Evolutionary conservation across 2,888 invertebrate genomes (phyloP), one percentile per base, ranked within the genome.

Genomic region (Polymixis lichenea): DNA sequence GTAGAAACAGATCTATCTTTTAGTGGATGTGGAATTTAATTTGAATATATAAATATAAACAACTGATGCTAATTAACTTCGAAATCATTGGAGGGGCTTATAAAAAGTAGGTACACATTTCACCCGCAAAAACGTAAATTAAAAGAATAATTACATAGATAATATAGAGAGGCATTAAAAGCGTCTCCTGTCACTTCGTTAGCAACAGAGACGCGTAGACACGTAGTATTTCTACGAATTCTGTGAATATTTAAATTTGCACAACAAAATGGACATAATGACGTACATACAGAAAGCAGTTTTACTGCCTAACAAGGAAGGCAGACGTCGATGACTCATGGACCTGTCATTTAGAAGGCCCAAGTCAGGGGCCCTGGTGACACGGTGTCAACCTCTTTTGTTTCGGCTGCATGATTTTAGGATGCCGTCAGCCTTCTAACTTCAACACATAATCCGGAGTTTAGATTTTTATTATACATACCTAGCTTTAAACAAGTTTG

Each of bases 261-360:
- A 75, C 72, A 85, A 80, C 77, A 77, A 82, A 85, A 86, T 82
- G 80, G 80, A 49, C 87, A 78, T 78, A 83, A 86, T 88, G 87
- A 85, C 85, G 85, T 76, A 78, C 65, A 32, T 74, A 72, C 83
- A 74, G 87, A 87, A 87, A 84, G 87, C 80, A 78, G 84, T 72
- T 86, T 82, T 76, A 75, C 70, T 71, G 70, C 71, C 78, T 72
- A 76, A 87, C 81, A 77, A 77, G 82, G 84, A 84, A 88, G 86
- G 80, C 70, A 79, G 84, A 69, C 85, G 71, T 60, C 77, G 74
- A 65, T 88, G 88, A 88, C 78, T 88, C 88, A 88, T 69, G 75
- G 69, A 22, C 72, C 65, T 80, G 80, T 79, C 72, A 83, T 86
- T 85, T 88, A 76, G 80, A 87, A 80, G 86, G 84, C 84, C 68